phyloP scores from a whole-genome alignment of 2,888 invertebrate species.

The Teleogryllus oceanicus region DNA sequence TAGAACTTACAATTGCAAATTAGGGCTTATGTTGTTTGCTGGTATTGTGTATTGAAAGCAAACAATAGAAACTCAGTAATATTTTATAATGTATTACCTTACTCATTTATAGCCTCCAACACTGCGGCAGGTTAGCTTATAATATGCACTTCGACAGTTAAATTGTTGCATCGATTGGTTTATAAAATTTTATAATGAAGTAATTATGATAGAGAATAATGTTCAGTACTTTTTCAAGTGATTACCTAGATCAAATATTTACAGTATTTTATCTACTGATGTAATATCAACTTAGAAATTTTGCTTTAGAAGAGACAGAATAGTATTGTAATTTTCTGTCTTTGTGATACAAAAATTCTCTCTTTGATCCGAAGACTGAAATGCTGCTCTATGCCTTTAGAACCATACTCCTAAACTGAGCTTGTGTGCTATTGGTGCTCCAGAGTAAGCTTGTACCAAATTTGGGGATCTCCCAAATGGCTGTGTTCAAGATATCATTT shows the following conservation, averaged over 20 bases:
- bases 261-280: not conserved
- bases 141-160: no score
- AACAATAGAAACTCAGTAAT: no score
- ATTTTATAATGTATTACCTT: no score
- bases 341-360: constrained; percentile 11
- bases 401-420: not conserved
- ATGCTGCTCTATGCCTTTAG: not conserved
- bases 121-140: no score
- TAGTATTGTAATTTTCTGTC: not conserved
- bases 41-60: no score
- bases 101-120: no score
- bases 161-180: no score
- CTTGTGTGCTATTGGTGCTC: not conserved
- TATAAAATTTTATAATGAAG: no score
- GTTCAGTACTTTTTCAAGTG: no score
- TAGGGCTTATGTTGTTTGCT: no score
- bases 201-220: no score
- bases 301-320: not conserved
- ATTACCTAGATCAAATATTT: not conserved
- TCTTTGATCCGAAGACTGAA: constrained; percentile 6
- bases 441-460: constrained; percentile 9
- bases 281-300: not conserved
- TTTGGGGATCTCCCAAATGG: constrained; percentile 4
- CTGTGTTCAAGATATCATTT: constrained; percentile 1
- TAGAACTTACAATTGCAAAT: no score